phyloP scores from a whole-genome alignment of 2,113 vertebrate genomes.

The Pionites leucogaster region DNA sequence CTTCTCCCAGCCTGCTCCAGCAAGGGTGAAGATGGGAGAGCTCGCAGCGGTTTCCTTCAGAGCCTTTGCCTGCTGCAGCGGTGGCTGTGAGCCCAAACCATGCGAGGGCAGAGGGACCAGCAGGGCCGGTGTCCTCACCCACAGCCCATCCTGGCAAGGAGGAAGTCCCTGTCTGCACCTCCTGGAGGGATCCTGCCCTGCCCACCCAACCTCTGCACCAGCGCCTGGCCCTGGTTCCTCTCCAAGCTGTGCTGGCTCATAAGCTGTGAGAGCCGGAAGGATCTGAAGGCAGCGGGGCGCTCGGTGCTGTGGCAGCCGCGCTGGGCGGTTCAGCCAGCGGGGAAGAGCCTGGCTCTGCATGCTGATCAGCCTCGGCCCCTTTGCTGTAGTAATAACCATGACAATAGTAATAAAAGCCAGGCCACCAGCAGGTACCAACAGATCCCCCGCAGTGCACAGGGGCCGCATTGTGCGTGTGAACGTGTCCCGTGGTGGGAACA shows the following conservation, averaged over 20 bases:
- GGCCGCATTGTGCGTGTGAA: slow-evolving; percentile 43
- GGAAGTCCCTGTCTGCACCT: not conserved
- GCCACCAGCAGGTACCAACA: slow-evolving; percentile 64
- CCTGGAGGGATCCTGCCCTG: not conserved
- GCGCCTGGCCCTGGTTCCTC: not conserved
- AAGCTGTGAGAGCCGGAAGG: slow-evolving; percentile 43
- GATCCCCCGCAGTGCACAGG: slow-evolving; percentile 55
- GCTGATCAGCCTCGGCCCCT: slow-evolving; percentile 6
- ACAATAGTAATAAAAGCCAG: slow-evolving; percentile 56
- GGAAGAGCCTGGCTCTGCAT: slow-evolving; percentile 17
- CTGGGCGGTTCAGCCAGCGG: slow-evolving; percentile 3
- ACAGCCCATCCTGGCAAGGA: not conserved
- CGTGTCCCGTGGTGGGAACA: slow-evolving; percentile 53
- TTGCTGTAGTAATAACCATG: slow-evolving; percentile 23
- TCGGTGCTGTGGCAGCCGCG: not conserved
- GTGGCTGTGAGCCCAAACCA: not conserved
- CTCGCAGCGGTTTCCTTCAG: fast-evolving
- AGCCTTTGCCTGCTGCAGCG: not conserved
- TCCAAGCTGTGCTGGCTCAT: not conserved
- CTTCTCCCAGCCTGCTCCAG: not conserved
- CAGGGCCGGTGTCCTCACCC: fast-evolving
- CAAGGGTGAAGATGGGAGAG: not conserved
- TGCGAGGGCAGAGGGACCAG: fast-evolving
- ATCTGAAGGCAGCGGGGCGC: slow-evolving; percentile 43
- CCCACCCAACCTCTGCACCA: not conserved